Base-by-base conservation (phyloP, 2,113 vertebrate genomes). In the Nothoprocta pentlandii region DNA sequence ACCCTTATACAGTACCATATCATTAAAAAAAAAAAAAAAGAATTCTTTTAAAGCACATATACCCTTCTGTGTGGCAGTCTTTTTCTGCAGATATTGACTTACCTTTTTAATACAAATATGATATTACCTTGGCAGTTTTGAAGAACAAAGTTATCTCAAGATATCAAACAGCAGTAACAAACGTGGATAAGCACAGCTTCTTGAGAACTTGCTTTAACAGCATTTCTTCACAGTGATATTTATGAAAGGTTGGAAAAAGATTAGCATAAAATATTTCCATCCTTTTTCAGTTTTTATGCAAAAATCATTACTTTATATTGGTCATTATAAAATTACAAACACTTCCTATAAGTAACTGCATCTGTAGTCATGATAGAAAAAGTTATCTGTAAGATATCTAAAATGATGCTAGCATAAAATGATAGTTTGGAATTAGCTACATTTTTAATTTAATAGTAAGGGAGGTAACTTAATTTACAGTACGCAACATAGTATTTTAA, bases 151-250 rank as follows among this genome's bases (percentile, higher is more conserved):
- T 97, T 97, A 97, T 97, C 85, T 98, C 96, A 97, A 98, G 98
- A 98, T 98, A 98, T 98, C 97, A 98, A 98, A 98, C 97, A 95
- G 98, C 97, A 96, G 98, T 98, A 98, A 98, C 98, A 98, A 98
- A 98, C 97, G 97, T 83, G 85, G 85, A 89, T 97, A 97, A 97
- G 97, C 98, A 98, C 98, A 98, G 98, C 98, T 97, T 97, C 97
- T 96, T 97, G 97, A 97, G 98, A 98, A 98, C 97, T 98, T 98
- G 98, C 98, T 98, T 98, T 98, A 97, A 98, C 95, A 99, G 98
- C 97, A 98, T 98, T 98, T 99, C 98, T 99, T 99, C 99, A 99
- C 99, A 99, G 99, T 99, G 99, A 99, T 99, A 98, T 96, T 98
- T 99, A 98, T 99, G 98, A 99, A 99, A 99, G 98, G 98, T 97